Conservation (phyloP, 23 tunicate species). For the Trididemnum clinides region DNA sequence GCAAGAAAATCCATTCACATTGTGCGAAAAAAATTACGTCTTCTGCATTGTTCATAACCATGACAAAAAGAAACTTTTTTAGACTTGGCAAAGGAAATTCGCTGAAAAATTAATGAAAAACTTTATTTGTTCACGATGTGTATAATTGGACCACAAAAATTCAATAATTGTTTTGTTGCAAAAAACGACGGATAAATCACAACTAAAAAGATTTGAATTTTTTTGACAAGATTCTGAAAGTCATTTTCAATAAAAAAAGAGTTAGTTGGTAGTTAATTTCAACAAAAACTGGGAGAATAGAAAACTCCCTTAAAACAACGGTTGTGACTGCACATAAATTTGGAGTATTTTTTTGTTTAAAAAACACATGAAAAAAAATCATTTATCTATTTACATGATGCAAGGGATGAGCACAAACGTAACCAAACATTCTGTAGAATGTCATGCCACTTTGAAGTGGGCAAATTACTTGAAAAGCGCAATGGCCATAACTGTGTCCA, state of each 20-base stretch:
- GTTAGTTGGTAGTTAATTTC: neutral
- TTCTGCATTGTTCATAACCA: neutral
- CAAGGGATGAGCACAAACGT: neutral
- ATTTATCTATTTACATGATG: neutral
- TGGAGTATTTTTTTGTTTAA: neutral
- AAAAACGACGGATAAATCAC: neutral
- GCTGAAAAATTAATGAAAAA: neutral
- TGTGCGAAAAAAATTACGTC: neutral
- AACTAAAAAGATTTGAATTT: neutral
- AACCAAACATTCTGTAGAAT: neutral
- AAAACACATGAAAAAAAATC: neutral
- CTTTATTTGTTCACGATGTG: neutral
- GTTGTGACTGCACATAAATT: neutral
- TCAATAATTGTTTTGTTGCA: neutral
- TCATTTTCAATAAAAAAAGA: neutral
- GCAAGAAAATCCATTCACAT: too few relatives aligned
- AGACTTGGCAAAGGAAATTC: neutral
- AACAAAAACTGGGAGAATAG: neutral
- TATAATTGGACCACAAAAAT: neutral
- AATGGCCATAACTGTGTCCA: neutral
- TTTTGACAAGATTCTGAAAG: neutral
- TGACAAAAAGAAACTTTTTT: neutral
- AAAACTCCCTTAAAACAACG: neutral
- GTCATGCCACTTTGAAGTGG: neutral
- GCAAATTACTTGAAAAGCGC: neutral